Evolutionary conservation across 2,113 vertebrate genomes (phyloP).

Genomic region (Sander lucioperca): DNA sequence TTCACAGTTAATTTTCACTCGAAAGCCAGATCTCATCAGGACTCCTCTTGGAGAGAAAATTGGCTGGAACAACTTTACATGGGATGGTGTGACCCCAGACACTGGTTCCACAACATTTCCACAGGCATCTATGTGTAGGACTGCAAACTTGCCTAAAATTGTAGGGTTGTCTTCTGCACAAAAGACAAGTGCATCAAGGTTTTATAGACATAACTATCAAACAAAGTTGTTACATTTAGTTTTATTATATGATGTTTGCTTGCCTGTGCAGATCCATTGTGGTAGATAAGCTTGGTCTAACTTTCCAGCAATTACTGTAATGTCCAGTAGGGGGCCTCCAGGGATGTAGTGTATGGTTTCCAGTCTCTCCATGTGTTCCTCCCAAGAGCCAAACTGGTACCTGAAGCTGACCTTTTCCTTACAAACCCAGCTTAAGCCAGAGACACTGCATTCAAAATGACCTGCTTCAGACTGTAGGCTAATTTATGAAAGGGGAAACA

Average conservation of each 20-base stretch:
- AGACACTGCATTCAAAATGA: conserved; percentile 45
- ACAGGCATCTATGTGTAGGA: background rate
- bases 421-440: conserved; percentile 40
- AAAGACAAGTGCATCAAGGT: background rate
- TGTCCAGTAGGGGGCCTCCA: conserved; percentile 47
- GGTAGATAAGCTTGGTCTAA: conserved; percentile 35
- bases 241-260: background rate
- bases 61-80: conserved; percentile 14
- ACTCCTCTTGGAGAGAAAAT: conserved; percentile 4
- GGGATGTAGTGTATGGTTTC: conserved; percentile 7
- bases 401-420: conserved; percentile 23
- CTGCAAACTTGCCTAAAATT: background rate
- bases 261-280: conserved; percentile 43
- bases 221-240: background rate
- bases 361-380: conserved; percentile 11
- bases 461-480: conserved; percentile 44
- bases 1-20: background rate
- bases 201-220: background rate
- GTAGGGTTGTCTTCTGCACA: background rate
- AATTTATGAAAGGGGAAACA: background rate
- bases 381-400: conserved; percentile 49
- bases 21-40: background rate
- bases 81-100: background rate
- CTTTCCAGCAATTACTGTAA: conserved; percentile 29
- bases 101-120: conserved; percentile 1